Conservation (phyloP, 2,797 vertebrate species). For the Scleropages formosus region DNA sequence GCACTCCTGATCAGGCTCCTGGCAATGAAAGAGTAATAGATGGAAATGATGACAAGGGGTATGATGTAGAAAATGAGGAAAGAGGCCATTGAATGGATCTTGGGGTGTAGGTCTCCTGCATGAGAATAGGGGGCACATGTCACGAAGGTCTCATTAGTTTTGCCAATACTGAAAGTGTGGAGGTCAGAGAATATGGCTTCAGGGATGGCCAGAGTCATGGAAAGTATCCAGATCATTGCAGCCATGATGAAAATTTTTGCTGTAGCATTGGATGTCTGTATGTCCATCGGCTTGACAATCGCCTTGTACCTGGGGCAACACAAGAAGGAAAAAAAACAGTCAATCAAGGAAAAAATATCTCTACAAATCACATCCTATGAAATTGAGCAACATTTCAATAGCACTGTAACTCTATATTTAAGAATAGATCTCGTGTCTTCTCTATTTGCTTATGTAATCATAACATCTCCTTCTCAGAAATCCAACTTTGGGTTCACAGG, state of each 20-base stretch:
- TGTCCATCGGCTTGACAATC: slow-evolving; percentile 91
- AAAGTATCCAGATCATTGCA: slow-evolving; percentile 85
- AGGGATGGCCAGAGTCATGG: slow-evolving; percentile 86
- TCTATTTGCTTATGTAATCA: neutral
- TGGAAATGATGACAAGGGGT: slow-evolving; percentile 86
- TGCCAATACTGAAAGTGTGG: slow-evolving; percentile 78
- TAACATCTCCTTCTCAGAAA: neutral
- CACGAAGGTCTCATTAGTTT: slow-evolving; percentile 83
- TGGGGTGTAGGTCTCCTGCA: slow-evolving; percentile 83
- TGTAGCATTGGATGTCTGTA: slow-evolving; percentile 78
- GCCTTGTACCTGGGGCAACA: slow-evolving; percentile 82
- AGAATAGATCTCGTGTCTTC: neutral
- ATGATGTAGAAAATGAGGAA: slow-evolving; percentile 93
- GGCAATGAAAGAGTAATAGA: slow-evolving; percentile 94
- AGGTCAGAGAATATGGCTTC: slow-evolving; percentile 94
- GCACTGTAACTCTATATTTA: neutral
- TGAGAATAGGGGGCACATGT: slow-evolving; percentile 91
- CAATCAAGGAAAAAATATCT: neutral
- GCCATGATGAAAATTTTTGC: slow-evolving; percentile 81
- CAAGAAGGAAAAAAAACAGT: neutral
- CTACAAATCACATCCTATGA: neutral
- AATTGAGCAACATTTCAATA: neutral
- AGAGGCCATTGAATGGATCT: slow-evolving; percentile 90
- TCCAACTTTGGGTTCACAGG: too few species aligned
- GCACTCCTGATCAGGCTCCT: slow-evolving; percentile 85